phyloP scores from a whole-genome alignment of 1,140 invertebrate species.

The Lanistes nyassanus region DNA sequence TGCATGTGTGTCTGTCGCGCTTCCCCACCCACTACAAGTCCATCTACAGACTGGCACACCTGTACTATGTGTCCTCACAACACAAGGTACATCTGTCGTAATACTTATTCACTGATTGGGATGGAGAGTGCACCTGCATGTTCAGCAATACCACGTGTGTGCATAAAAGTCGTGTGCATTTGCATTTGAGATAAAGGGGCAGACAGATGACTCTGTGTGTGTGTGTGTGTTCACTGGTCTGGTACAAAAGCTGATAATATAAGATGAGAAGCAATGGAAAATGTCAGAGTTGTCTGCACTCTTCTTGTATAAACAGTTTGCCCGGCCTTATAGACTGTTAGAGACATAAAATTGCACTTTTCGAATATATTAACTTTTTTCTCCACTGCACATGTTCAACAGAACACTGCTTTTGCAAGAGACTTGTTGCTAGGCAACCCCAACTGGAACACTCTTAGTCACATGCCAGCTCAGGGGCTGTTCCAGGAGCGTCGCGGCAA shows the following conservation, averaged over 20 bases:
- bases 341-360: background rate
- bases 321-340: no score
- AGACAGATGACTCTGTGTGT: no score
- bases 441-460: conserved; percentile 56
- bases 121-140: no score
- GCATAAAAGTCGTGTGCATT: no score
- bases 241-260: no score
- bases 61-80: conserved; percentile 79
- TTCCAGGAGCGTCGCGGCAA: conserved; percentile 85
- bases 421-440: conserved; percentile 62
- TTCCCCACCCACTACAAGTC: conserved; percentile 95
- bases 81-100: conserved; percentile 17
- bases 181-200: no score
- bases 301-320: no score
- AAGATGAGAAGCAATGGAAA: no score
- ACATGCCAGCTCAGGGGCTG: conserved; percentile 76
- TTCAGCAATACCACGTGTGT: no score
- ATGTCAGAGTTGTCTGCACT: no score
- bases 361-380: background rate
- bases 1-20: conserved; percentile 84
- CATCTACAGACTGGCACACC: conserved; percentile 85
- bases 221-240: no score
- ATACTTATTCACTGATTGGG: no score
- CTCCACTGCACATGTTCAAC: conserved; percentile 13
- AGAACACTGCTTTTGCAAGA: conserved; percentile 60